Evolutionary conservation across 1,140 invertebrate genomes (phyloP).

Genomic region (Rhagoletis zephyria): DNA sequence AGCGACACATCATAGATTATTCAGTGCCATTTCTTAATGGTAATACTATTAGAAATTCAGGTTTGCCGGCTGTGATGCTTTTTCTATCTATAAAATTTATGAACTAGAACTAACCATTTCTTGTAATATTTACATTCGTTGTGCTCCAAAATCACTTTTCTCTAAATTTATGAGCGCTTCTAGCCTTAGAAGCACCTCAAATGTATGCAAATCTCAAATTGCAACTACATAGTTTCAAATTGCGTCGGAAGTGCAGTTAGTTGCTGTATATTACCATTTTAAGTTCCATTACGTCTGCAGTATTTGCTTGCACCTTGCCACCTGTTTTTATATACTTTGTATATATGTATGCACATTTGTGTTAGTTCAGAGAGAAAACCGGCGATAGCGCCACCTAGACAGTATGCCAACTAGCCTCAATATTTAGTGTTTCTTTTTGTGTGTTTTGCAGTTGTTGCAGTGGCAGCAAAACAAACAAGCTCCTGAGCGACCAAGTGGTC

Average conservation of each 20-base stretch:
- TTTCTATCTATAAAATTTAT: too few species aligned
- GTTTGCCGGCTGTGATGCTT: too few species aligned
- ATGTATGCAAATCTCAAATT: neutral
- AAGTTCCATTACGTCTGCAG: neutral
- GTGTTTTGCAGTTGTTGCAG: neutral
- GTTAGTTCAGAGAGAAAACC: neutral
- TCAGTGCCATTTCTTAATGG: too few species aligned
- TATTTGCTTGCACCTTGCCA: neutral
- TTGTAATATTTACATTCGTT: too few species aligned
- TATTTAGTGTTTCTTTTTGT: slow-evolving; percentile 8
- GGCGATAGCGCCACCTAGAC: slow-evolving; percentile 39
- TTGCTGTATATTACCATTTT: neutral
- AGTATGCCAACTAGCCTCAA: neutral
- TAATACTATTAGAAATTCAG: too few species aligned
- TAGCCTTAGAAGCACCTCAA: neutral
- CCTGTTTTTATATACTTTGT: neutral
- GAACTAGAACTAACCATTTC: too few species aligned
- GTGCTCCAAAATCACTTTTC: neutral
- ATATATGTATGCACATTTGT: neutral
- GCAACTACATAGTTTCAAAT: neutral
- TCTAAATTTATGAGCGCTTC: neutral
- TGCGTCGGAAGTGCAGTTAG: slow-evolving; percentile 32
- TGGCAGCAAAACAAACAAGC: slow-evolving; percentile 4
- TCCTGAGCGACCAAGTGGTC: neutral
- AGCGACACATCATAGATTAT: too few species aligned